Base-by-base conservation (phyloP, 2,888 invertebrate species). In the Malthinus flaveolus region DNA sequence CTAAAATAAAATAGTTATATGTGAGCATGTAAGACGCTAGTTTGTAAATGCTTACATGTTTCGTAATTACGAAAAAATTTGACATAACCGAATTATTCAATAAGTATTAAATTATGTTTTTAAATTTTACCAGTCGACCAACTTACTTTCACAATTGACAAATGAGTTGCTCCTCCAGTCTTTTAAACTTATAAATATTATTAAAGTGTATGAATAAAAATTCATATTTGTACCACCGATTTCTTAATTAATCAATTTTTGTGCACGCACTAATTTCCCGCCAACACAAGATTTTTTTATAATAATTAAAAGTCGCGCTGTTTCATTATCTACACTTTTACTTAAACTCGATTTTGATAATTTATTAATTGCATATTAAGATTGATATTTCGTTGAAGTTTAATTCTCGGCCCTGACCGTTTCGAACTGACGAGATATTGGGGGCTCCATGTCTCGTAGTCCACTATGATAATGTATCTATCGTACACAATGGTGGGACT, bases 371-470 rank as follows among this genome's bases (percentile, higher is more conserved):
- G 23, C 23, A 23, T 23, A 23, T 23, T 23, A 23, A 2, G 5
- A 23, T 23, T 23, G 5, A 2, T 23, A 23, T 23, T 23, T 23
- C 23, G 23, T 32, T 15, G 13, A 34, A 36, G 13, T 42, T 34
- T n/a, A 9, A 15, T 31, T 52, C 45, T 46, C 45, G 52, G 45
- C 52, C 52, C 35, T 52, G 52, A 52, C 52, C 52, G 52, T 32
- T 45, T 36, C 45, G 36, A 52, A 46, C 52, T 44, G 45, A 36
- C 33, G 11, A 31, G 50, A 51, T 51, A 51, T 51, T 51, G 31
- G 42, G 50, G 10, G 42, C 50, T 51, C 50, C 33, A 42, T 33
- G 39, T 51, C 15, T 42, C 50, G 42, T 11, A 39, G 42, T 33
- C 42, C 50, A 33, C 12, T 32, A 49, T 36, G 39, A 36, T 49